Evolutionary conservation across 1,140 invertebrate genomes (phyloP), one percentile per base, ranked within the genome.

Genomic region (Drosophila sulfurigaster): DNA sequence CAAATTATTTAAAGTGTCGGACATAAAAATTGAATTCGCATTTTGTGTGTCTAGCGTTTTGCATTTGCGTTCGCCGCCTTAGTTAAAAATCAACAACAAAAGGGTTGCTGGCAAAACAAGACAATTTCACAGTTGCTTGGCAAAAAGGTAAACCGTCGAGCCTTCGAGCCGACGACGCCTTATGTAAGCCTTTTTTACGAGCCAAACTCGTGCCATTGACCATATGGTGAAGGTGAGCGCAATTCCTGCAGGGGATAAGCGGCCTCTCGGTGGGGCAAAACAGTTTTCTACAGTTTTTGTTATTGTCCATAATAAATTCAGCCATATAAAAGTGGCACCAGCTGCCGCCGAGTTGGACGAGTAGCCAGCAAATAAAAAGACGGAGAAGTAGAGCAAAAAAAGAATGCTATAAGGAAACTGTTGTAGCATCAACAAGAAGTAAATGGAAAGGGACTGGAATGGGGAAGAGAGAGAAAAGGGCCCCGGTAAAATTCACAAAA

Each of bases 91-190:
- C 65, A 68, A 75, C 57, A 79, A 88, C 78, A 87, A 86, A 87
- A 88, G 77, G 83, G 83, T 88, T 80, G 72, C 70, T 75, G 62
- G 70, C 75, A 78, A 70, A 83, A 81, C 80, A 87, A 87, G 83
- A 87, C 83, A 87, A 87, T 87, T 87, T 87, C 79, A 83, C 83
- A 88, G 83, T 87, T 88, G 83, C 83, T 79, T 81, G 83, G 83
- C 80, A 78, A 89, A 87, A 87, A 87, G 83, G 83, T 87, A 89
- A 78, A 59, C 72, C 46, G 49, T 60, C 45, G 16, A 8, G 32
- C 32, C 20, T 25, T 25, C 20, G 20, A 15, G 51, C 57, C 45
- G 1, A 32, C 32, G 5, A 8, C 77, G 62, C 67, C 80, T 83
- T 89, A 83, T 81, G 67, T 87, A 87, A 87, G 85, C 83, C 80